Evolutionary conservation across 2,797 vertebrate genomes (phyloP), one percentile per base, ranked within the genome.

Genomic region (Eupleurogrammus muticus): DNA sequence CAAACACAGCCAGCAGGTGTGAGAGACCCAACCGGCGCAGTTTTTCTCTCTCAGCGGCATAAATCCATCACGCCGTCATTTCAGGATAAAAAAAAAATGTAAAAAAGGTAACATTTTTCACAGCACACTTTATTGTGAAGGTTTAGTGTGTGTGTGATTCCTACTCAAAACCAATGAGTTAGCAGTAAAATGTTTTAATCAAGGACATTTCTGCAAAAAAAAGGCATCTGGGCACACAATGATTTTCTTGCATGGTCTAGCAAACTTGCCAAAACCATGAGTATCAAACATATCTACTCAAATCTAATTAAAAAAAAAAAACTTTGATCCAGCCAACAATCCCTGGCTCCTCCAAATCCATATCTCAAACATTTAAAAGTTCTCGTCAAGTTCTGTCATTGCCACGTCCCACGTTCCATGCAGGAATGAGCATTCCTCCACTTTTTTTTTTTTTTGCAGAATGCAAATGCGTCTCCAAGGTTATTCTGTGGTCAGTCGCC

Each of bases 401-500:
- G 59, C 84, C 71, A 75, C 80, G 70, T 77, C 52, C 70, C 70
- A 73, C 73, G 61, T 75, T 78, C 68, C 71, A 73, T 16, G 63
- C 57, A 66, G 14, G 36, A 66, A 69, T 1, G 1, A 68, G 64
- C 49, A 49, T 79, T 73, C 74, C 62, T 71, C 32, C 47, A 77
- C 51, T 83, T 77, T n/a, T n/a, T n/a, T n/a, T n/a, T n/a, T n/a
- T n/a, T n/a, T n/a, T 52, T 46, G 13, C 52, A 55, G 54, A 81
- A 79, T 79, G 77, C 58, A 67, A 81, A 61, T 60, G 47, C 35
- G 73, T 66, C 76, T 81, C 75, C 79, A 76, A 78, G 79, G 82
- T 84, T 77, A 50, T 3, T 11, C 57, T 53, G 81, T 19, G 55
- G 86, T 73, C 42, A n/a, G 60, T 21, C 51, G 53, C 66, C 53